Conservation (phyloP, 2,113 vertebrate genomes). For the Raja brachyura region DNA sequence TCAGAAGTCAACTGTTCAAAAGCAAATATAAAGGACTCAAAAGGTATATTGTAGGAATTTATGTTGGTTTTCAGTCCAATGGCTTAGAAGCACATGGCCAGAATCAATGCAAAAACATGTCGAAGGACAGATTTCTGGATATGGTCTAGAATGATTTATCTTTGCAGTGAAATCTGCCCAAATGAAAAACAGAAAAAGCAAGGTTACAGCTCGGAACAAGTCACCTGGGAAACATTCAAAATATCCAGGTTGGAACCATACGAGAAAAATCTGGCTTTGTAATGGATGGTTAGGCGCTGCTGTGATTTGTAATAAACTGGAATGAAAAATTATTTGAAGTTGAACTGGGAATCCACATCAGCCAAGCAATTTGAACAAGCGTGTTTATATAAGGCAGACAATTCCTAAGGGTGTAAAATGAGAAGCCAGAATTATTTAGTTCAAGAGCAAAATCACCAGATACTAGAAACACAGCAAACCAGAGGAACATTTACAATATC, state of each 20-base stretch:
- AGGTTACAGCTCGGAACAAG: not conserved
- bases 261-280: not conserved
- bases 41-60: not conserved
- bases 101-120: not conserved
- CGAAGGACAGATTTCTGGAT: not conserved
- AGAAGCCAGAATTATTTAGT: not conserved
- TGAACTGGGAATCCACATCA: not conserved
- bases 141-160: not conserved
- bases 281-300: not conserved
- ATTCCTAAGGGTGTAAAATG: not conserved
- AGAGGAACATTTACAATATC: not conserved
- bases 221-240: not conserved
- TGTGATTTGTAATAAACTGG: not conserved
- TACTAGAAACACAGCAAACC: not conserved
- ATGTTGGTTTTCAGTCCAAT: not conserved
- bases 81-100: not conserved
- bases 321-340: not conserved
- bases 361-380: not conserved
- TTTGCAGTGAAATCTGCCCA: not conserved
- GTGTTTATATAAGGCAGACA: not conserved
- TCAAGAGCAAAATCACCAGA: not conserved
- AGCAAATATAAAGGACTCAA: not conserved
- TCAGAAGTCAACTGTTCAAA: not conserved
- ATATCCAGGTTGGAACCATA: not conserved
- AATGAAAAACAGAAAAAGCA: not conserved